Conservation (phyloP, 2,797 vertebrate species). For the Spea hammondii region DNA sequence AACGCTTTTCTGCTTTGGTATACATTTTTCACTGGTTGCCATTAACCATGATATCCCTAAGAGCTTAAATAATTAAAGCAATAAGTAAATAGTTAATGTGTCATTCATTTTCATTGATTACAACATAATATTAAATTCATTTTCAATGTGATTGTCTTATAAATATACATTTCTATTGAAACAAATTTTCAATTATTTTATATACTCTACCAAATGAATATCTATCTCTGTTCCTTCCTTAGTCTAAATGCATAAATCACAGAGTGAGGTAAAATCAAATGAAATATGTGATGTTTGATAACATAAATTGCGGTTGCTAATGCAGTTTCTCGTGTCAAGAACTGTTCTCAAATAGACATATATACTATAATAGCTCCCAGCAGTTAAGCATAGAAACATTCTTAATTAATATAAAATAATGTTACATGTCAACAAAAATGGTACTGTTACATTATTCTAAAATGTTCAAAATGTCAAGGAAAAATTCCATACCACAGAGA, state of each 20-base stretch:
- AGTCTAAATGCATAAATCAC: slow-evolving; percentile 47
- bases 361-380: slow-evolving; percentile 49
- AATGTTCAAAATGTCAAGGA: slow-evolving; percentile 44
- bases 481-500: slow-evolving; percentile 36
- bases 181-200: slow-evolving; percentile 32
- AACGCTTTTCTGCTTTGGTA: too few relatives aligned
- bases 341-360: slow-evolving; percentile 40
- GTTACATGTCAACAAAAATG: slow-evolving; percentile 49
- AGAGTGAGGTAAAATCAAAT: slow-evolving; percentile 51
- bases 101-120: too few relatives aligned
- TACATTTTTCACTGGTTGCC: too few relatives aligned
- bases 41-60: too few relatives aligned
- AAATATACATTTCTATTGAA: slow-evolving; percentile 1
- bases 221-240: slow-evolving; percentile 27
- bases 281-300: slow-evolving; percentile 50
- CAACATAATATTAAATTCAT: too few relatives aligned
- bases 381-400: slow-evolving; percentile 49
- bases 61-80: too few relatives aligned
- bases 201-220: slow-evolving; percentile 31
- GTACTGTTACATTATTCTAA: slow-evolving; percentile 45
- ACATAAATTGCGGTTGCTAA: slow-evolving; percentile 50
- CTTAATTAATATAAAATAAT: slow-evolving; percentile 53
- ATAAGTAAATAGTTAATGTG: too few relatives aligned
- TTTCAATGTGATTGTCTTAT: background rate
- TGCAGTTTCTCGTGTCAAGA: slow-evolving; percentile 47